Percentiles rank a stretch among this genome's conserved stretches.
Conservation (phyloP, 1,140 invertebrate species). For the Potamilus streckersoni region DNA sequence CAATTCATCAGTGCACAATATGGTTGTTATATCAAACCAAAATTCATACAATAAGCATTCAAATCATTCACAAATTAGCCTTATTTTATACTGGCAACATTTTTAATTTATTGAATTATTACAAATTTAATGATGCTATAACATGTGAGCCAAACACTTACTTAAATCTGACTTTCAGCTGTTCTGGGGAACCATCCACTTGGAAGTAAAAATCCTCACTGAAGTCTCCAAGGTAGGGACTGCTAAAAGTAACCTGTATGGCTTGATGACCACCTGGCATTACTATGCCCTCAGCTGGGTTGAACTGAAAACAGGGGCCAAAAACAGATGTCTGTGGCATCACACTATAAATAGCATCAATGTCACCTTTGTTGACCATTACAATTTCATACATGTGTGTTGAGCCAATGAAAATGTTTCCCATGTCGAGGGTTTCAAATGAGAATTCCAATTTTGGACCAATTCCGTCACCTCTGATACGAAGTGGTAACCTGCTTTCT, state of each 20-base stretch:
- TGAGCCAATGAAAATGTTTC: conserved; percentile 67
- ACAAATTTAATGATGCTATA: no score
- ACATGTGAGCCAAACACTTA: conserved; percentile 30
- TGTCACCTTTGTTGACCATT: conserved; percentile 67
- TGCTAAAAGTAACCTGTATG: conserved; percentile 61
- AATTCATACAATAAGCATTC: no score
- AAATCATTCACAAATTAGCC: no score
- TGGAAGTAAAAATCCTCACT: conserved; percentile 65
- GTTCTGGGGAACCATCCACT: conserved; percentile 64
- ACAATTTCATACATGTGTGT: conserved; percentile 67
- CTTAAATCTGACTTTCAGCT: conserved; percentile 58
- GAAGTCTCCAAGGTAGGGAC: conserved; percentile 65
- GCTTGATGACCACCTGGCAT: conserved; percentile 67
- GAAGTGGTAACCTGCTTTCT: conserved; percentile 63
- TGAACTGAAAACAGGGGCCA: conserved; percentile 66
- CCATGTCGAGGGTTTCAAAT: conserved; percentile 64
- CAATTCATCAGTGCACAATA: no score
- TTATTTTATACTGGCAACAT: no score
- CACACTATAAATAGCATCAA: conserved; percentile 67
- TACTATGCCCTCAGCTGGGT: conserved; percentile 66
- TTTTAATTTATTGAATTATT: no score
- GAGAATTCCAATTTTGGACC: conserved; percentile 67
- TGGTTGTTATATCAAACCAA: no score
- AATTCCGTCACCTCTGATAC: conserved; percentile 63
- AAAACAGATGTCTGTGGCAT: conserved; percentile 55